Base-by-base conservation (phyloP, 2,113 vertebrate genomes). In the Caranx melampygus region DNA sequence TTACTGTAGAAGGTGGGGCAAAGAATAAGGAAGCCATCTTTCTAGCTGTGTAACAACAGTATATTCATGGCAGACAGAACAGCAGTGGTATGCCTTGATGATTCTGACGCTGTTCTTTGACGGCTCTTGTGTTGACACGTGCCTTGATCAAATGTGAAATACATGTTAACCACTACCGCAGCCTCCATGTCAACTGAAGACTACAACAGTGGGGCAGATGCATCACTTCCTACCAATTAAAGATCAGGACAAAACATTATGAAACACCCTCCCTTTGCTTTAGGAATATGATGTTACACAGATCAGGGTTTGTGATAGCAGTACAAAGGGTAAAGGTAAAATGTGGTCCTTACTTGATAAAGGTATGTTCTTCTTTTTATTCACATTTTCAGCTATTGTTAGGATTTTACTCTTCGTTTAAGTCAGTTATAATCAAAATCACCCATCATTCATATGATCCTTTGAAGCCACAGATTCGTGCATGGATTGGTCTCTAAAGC, bases 391-490 rank as follows among this genome's bases (percentile, higher is more conserved):
- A 8, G 37, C 37, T 6, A 33, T 7, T 44, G 13, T 52, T 14
- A 6, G 2, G 45, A 8, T 60, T 55, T 6, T 3, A 10, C 34
- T 18, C 14, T 73, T 73, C 57, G 44, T 45, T 44, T 57, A 14
- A 57, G 31, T 15, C 18, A 45, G 31, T 49, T 47, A 3, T 57
- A 54, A 55, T 63, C 6, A 47, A 15, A 47, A 62, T 26, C 34
- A 60, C 6, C 14, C 5, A 15, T 45, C 37, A 66, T 57, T 18
- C 51, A 59, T 60, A 15, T 51, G 18, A 62, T 68, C 6, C 16
- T 74, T 58, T 68, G 20, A 31, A 49, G 57, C 47, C 9, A 33
- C 21, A 8, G 52, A 71, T 58, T 65, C 16, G 42, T 69, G 45
- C 1, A 65, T 14, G 57, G 10, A 16, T n/a, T 52, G 2, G 15